phyloP scores from a whole-genome alignment of 35 echinoderm and acorn worm genomes.

The Apostichopus japonicus region DNA sequence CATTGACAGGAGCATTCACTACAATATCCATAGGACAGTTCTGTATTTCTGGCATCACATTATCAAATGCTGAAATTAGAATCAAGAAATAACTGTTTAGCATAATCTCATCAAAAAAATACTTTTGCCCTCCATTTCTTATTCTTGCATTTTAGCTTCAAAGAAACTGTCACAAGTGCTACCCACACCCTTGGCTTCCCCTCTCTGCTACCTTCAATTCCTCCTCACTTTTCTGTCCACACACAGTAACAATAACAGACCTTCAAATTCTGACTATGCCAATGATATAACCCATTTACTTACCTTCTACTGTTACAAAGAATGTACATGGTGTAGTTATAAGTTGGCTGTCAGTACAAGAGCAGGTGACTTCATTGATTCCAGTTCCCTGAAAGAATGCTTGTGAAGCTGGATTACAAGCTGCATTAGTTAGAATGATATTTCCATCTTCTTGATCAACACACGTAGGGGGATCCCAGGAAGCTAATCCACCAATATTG shows the following conservation, averaged over 20 bases:
- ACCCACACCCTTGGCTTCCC: too few species aligned
- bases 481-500: neutral
- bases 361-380: neutral
- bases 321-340: slow-evolving; percentile 14
- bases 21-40: slow-evolving; percentile 38
- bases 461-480: slow-evolving; percentile 8
- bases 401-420: neutral
- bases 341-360: neutral
- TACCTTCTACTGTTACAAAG: neutral
- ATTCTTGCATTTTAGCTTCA: too few species aligned
- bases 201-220: too few species aligned
- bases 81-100: neutral
- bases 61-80: slow-evolving; percentile 3
- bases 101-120: too few species aligned
- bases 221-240: too few species aligned
- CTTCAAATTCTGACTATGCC: too few species aligned
- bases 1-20: slow-evolving; percentile 22
- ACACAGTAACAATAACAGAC: too few species aligned
- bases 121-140: too few species aligned
- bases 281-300: too few species aligned
- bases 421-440: neutral
- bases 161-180: too few species aligned
- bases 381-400: neutral
- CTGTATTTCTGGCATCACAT: slow-evolving; percentile 25
- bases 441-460: slow-evolving; percentile 33